Evolutionary conservation across 2,888 invertebrate genomes (phyloP), one percentile per base, ranked within the genome.

Genomic region (Hedya salicella): DNA sequence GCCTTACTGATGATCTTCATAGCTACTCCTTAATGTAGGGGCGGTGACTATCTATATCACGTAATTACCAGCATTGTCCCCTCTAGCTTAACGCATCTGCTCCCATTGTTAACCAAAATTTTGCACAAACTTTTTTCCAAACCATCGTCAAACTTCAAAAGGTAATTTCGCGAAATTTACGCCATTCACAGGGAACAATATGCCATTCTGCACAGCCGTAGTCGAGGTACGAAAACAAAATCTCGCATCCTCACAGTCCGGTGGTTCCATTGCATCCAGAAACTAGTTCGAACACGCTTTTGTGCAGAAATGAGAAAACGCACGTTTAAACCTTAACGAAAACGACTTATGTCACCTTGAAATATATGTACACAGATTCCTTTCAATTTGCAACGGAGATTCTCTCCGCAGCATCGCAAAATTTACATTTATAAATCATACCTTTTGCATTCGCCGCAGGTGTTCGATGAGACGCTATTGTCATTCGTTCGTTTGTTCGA

Each of bases 351-450:
- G 36, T 49, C 25, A 30, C 30, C 14, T 30, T 9, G 25, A 49
- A 30, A 49, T 48, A 21, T 21, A 25, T 30, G 72, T 78, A 79
- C 83, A 86, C 85, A 84, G 81, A 78, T 48, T 57, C 44, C 42
- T 57, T 57, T 57, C 44, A 57, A 46, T 21, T 52, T 32, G 76
- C 81, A 19, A 21, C 32, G 46, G 42, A 49, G 79, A 88, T 89
- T 90, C 87, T 87, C 87, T 84, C 78, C 83, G 85, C 80, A 80
- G 78, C 78, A 78, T 81, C 76, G 74, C 67, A 67, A 70, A 63
- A 76, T 79, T 78, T 80, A 80, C 78, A 78, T 81, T 78, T 80
- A 86, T 90, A 89, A 89, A 89, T 90, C 88, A 86, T 76, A 79
- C 70, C 66, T 69, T n/a, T 70, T 64, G 56, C 67, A 63, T 68